A percentile compares a stretch with the other conserved stretches of the same genome.
These are phyloP conservation scores for Liopterus haemorrhoidalis DNA, from an alignment of 2,888 invertebrate species.

Conservation along the genomic window DNA sequence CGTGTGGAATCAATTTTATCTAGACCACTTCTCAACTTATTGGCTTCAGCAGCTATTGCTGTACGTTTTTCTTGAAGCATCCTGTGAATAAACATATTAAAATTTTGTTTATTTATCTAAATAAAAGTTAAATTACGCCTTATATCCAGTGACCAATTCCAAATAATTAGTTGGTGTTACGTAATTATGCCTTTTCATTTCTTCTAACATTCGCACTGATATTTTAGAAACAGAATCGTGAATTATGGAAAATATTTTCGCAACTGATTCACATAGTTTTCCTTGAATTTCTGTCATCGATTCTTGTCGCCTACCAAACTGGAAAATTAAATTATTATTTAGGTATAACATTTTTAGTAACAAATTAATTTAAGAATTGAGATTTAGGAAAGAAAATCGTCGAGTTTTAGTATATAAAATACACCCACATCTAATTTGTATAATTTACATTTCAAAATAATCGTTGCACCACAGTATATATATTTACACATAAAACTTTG, in stretches of 20 bases:
- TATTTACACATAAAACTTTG: too few relatives aligned
- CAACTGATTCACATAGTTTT: constrained; percentile 57
- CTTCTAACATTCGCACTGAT: constrained; percentile 65
- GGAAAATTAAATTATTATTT: constrained; percentile 9
- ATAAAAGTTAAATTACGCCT: constrained; percentile 50
- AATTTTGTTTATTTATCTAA: constrained; percentile 8
- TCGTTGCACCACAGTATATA: too few relatives aligned
- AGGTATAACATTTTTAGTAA: too few relatives aligned
- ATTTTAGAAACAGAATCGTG: constrained; percentile 74
- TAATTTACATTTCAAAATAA: too few relatives aligned
- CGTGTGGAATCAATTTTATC: constrained; percentile 84
- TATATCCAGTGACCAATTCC: constrained; percentile 77
- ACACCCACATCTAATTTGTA: too few relatives aligned
- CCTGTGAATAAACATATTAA: constrained; percentile 45
- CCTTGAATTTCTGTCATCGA: too few relatives aligned
- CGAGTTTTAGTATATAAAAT: too few relatives aligned
- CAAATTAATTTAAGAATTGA: too few relatives aligned
- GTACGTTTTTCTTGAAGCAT: constrained; percentile 66
- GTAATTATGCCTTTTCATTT: constrained; percentile 77
- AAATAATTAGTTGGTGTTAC: constrained; percentile 86
- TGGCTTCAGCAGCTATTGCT: constrained; percentile 66
- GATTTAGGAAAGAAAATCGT: too few relatives aligned
- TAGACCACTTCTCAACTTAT: constrained; percentile 75
- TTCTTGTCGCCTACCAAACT: constrained; percentile 47
- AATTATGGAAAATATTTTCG: constrained; percentile 71